These are phyloP conservation scores for Tokudaia tokunoshimensis DNA, from an alignment of 2,797 vertebrate species.

Conservation along the genomic window DNA sequence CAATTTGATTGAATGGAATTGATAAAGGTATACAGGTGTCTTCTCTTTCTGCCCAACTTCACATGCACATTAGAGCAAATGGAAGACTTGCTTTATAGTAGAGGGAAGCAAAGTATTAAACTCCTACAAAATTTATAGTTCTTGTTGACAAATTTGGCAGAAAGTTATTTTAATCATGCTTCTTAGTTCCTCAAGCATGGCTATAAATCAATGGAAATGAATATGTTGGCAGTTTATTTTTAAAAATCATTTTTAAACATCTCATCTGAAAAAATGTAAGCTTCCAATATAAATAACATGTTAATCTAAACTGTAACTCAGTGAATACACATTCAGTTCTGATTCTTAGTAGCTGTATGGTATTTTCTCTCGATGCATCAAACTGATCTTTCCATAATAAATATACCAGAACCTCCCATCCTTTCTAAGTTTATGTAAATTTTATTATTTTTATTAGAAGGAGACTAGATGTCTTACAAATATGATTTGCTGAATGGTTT, in stretches of 20 bases:
- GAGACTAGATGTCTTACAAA: background rate
- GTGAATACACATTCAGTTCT: background rate
- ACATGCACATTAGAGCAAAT: background rate
- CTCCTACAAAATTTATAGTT: constrained; percentile 45
- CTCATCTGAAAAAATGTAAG: constrained; percentile 43
- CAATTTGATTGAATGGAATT: background rate
- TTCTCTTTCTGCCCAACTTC: background rate
- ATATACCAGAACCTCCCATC: background rate
- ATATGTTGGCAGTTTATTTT: constrained; percentile 58
- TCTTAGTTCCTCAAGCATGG: constrained; percentile 45
- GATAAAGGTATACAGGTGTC: background rate
- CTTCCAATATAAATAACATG: constrained; percentile 59
- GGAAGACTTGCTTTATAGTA: constrained; percentile 23
- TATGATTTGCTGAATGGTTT: constrained; percentile 9
- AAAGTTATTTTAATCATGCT: constrained; percentile 70
- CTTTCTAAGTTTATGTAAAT: constrained; percentile 25
- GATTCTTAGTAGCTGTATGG: background rate
- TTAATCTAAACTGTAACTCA: constrained; percentile 38
- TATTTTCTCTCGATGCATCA: background rate
- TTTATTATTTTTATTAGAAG: constrained; percentile 43
- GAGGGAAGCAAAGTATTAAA: constrained; percentile 47
- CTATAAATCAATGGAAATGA: constrained; percentile 70
- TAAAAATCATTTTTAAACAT: constrained; percentile 70
- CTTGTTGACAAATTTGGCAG: constrained; percentile 32
- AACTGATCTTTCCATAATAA: background rate